Percentiles rank a stretch among this genome's conserved stretches.
phyloP scores from a whole-genome alignment of 2,797 vertebrate genomes.

The Esox masquinongy region DNA sequence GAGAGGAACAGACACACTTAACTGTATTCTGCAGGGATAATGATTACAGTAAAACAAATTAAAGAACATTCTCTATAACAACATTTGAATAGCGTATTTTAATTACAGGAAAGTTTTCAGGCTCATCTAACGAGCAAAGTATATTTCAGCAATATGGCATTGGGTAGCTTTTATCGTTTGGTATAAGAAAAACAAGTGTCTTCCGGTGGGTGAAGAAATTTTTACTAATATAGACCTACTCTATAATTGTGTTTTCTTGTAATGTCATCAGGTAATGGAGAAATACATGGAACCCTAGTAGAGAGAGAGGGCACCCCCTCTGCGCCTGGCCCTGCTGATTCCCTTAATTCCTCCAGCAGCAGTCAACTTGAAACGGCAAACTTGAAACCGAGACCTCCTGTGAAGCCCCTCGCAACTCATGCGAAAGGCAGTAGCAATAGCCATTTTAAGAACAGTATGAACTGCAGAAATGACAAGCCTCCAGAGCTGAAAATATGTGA shows the following conservation, averaged over 20 bases:
- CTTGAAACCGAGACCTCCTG: constrained; percentile 75
- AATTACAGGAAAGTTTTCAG: not conserved
- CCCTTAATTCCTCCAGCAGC: constrained; percentile 79
- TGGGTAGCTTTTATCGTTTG: not conserved
- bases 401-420: constrained; percentile 78
- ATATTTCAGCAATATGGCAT: not conserved
- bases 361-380: constrained; percentile 78
- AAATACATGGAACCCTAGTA: constrained; percentile 82
- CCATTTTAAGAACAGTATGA: constrained; percentile 87
- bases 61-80: not conserved
- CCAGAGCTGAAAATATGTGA: not conserved
- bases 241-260: constrained; percentile 38
- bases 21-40: not conserved
- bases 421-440: constrained; percentile 83
- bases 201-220: not conserved
- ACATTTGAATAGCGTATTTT: not conserved
- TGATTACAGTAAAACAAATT: not conserved
- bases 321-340: constrained; percentile 74
- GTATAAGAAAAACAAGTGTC: not conserved
- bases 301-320: constrained; percentile 80
- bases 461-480: constrained; percentile 87
- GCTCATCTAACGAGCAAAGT: not conserved
- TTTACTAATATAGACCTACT: not conserved
- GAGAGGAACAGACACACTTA: not conserved
- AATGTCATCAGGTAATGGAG: constrained; percentile 82